These are phyloP conservation scores for Myotis yumanensis DNA, from an alignment of 2,113 vertebrate genomes.

Conservation along the genomic window DNA sequence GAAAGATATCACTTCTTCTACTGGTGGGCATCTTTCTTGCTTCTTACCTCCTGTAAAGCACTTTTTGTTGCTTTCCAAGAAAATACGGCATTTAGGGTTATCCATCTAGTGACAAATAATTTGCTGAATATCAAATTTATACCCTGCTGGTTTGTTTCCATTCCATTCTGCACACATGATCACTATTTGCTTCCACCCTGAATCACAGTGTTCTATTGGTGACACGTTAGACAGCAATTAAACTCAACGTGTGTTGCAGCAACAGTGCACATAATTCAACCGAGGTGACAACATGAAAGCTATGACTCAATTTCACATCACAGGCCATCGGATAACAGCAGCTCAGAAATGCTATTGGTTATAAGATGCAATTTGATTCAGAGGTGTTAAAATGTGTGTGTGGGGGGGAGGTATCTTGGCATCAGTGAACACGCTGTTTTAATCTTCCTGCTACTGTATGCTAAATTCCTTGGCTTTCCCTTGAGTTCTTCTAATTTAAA, in stretches of 20 bases:
- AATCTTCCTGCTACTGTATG: constrained; percentile 4
- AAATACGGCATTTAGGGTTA: constrained; percentile 24
- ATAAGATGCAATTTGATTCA: constrained; percentile 7
- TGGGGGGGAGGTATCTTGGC: background rate
- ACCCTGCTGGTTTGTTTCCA: background rate
- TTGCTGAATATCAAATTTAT: constrained; percentile 24
- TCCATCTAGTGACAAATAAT: constrained; percentile 9
- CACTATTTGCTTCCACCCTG: constrained; percentile 17
- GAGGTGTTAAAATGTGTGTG: background rate
- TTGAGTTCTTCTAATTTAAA: background rate
- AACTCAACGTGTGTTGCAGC: background rate
- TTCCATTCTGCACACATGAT: background rate
- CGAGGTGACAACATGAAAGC: background rate
- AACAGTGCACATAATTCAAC: background rate
- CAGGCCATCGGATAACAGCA: background rate
- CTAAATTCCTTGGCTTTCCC: constrained; percentile 25
- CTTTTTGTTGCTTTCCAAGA: constrained; percentile 27
- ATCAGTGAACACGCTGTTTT: background rate
- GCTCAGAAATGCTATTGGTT: background rate
- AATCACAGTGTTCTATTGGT: constrained; percentile 37
- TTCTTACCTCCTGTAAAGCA: background rate
- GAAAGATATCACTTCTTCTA: constrained; percentile 9
- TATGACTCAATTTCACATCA: constrained; percentile 31
- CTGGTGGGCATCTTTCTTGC: background rate
- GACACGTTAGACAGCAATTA: constrained; percentile 59